These are phyloP conservation scores for Epistrophe eligans DNA, from an alignment of 2,888 invertebrate species.

Conservation along the genomic window DNA sequence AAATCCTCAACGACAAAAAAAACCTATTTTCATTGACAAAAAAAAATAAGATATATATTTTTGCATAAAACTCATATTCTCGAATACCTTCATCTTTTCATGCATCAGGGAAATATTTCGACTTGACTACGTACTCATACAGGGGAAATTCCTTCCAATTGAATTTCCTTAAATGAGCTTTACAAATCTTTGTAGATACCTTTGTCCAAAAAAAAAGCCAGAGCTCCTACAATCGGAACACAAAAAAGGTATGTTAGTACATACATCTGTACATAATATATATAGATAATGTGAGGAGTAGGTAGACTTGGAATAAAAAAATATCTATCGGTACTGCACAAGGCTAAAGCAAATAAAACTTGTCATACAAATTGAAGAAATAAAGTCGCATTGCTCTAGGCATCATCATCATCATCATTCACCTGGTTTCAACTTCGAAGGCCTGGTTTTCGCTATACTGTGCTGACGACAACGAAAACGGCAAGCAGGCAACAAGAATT, in stretches of 20 bases:
- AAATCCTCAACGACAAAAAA: conserved; percentile 3
- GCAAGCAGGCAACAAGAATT: conserved; percentile 55
- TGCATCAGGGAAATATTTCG: conserved; percentile 59
- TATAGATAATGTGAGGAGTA: not conserved
- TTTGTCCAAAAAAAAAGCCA: conserved; percentile 44
- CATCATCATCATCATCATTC: conserved; percentile 47
- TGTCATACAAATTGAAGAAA: conserved; percentile 41
- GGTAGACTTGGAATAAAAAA: conserved; percentile 1
- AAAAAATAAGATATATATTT: conserved; percentile 20
- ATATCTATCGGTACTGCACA: conserved; percentile 13
- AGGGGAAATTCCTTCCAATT: conserved; percentile 77
- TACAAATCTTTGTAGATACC: conserved; percentile 77
- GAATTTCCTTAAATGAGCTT: conserved; percentile 81
- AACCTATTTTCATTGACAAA: not conserved
- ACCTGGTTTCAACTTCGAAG: not conserved
- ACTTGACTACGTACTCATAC: conserved; percentile 64
- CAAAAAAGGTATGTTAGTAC: conserved; percentile 2
- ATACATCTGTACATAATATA: not conserved
- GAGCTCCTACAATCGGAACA: not conserved
- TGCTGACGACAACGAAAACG: not conserved
- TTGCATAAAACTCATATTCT: conserved; percentile 41
- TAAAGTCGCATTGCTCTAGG: conserved; percentile 61
- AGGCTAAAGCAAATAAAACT: conserved; percentile 53
- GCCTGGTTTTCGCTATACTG: conserved; percentile 2
- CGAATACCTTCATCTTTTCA: conserved; percentile 62